These are phyloP conservation scores for Camponotus floridanus DNA, from an alignment of 1,140 invertebrate genomes.

Conservation along the genomic window DNA sequence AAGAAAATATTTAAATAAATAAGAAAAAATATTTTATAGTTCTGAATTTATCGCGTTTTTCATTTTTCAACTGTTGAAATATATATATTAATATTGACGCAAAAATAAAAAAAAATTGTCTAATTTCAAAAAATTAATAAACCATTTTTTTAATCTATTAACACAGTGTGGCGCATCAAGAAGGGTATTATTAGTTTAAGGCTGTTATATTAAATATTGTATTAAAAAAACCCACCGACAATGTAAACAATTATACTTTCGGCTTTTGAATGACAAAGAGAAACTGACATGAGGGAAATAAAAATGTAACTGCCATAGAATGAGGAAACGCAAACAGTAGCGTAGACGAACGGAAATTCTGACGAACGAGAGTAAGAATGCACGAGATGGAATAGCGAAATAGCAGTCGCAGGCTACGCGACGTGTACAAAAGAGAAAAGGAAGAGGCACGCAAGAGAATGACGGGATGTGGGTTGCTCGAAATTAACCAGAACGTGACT, in stretches of 20 bases:
- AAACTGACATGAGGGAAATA: conserved; percentile 55
- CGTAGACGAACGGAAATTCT: conserved; percentile 19
- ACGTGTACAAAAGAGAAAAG: conserved; percentile 42
- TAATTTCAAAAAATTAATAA: conserved; percentile 15
- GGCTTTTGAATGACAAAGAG: conserved; percentile 80
- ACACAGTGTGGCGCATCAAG: background rate
- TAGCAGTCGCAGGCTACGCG: conserved; percentile 29
- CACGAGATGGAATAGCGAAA: conserved; percentile 7
- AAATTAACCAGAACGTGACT: conserved; percentile 77
- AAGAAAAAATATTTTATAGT: conserved; percentile 4
- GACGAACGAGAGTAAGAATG: conserved; percentile 2
- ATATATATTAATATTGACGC: background rate
- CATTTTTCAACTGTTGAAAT: conserved; percentile 28
- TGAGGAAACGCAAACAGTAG: conserved; percentile 22
- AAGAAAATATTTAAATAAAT: background rate
- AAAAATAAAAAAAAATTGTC: background rate
- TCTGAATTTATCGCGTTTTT: background rate
- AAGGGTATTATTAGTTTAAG: background rate
- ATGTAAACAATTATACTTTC: conserved; percentile 83
- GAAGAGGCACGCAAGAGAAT: background rate
- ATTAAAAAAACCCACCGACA: conserved; percentile 55
- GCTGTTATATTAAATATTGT: conserved; percentile 30
- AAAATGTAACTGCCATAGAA: conserved; percentile 22
- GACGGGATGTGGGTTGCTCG: conserved; percentile 51
- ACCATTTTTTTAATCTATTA: background rate